Conservation (phyloP, 53 echinoderm and acorn worm species). For the Luidia sarsii region DNA sequence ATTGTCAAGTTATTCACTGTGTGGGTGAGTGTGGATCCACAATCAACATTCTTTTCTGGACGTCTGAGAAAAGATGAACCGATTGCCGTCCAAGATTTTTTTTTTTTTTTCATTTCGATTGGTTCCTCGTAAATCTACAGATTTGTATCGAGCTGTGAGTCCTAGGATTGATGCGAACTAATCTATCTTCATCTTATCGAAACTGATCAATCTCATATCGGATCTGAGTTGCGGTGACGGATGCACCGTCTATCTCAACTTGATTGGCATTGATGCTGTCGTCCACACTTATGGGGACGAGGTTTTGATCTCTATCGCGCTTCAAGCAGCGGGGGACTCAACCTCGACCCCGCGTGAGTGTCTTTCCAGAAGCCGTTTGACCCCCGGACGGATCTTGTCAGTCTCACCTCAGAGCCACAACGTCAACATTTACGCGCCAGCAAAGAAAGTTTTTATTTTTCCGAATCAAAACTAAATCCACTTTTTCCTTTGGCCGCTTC, state of each 20-base stretch:
- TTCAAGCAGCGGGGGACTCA: background rate
- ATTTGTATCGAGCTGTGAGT: too few species aligned
- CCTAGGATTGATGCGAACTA: too few species aligned
- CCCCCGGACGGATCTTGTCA: slow-evolving; percentile 17
- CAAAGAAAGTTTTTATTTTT: slow-evolving; percentile 4
- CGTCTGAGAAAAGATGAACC: too few species aligned
- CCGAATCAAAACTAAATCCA: slow-evolving; percentile 17
- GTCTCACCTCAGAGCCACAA: background rate
- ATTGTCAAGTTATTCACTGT: too few species aligned
- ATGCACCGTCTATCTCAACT: background rate
- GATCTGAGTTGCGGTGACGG: slow-evolving; percentile 13
- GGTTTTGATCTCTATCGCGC: slow-evolving; percentile 3
- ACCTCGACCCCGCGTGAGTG: slow-evolving; percentile 18
- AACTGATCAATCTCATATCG: background rate
- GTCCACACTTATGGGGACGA: background rate
- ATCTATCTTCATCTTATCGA: too few species aligned
- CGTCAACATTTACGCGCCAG: slow-evolving; percentile 30
- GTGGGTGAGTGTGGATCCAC: too few species aligned
- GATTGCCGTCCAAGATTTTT: too few species aligned
- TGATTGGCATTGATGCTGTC: slow-evolving; percentile 24
- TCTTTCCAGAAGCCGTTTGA: background rate
- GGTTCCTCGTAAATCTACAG: too few species aligned
- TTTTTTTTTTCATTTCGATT: too few species aligned
- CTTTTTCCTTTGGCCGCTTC: slow-evolving; percentile 8
- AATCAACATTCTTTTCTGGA: too few species aligned